Conservation (phyloP, 2,888 invertebrate species). For the Homarus gammarus region DNA sequence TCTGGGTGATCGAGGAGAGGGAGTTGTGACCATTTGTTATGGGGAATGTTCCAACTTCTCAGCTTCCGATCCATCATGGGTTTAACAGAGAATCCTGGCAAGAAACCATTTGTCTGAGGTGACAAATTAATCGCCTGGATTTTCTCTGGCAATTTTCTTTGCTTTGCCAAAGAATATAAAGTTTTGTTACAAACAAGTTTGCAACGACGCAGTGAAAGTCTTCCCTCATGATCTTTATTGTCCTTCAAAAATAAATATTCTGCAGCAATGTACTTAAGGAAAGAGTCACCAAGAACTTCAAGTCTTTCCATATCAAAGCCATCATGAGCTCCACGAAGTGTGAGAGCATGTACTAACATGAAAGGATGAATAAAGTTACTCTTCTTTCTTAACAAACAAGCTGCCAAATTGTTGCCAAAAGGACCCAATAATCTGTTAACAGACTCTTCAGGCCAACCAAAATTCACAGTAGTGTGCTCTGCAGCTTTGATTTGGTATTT, state of each 20-base stretch:
- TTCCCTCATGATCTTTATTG: slow-evolving; percentile 87
- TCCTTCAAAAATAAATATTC: slow-evolving; percentile 87
- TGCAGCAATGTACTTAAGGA: slow-evolving; percentile 89
- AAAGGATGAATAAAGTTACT: slow-evolving; percentile 41
- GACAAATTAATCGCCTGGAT: slow-evolving; percentile 83
- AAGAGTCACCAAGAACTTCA: slow-evolving; percentile 94
- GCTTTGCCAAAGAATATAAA: slow-evolving; percentile 87
- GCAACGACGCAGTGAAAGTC: slow-evolving; percentile 86
- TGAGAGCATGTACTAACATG: slow-evolving; percentile 83
- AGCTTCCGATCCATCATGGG: slow-evolving; percentile 81
- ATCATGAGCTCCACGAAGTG: slow-evolving; percentile 85
- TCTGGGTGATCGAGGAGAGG: slow-evolving; percentile 1
- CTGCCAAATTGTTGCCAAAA: slow-evolving; percentile 34
- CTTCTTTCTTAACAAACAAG: slow-evolving; percentile 1
- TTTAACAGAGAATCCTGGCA: slow-evolving; percentile 84
- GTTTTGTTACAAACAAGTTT: slow-evolving; percentile 90
- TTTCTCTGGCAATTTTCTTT: slow-evolving; percentile 82
- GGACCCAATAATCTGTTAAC: background rate
- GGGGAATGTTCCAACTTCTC: background rate
- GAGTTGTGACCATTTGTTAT: slow-evolving; percentile 50
- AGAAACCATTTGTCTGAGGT: slow-evolving; percentile 88
- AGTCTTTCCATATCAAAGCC: slow-evolving; percentile 88
- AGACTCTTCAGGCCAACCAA: slow-evolving; percentile 36
- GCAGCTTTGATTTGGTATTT: background rate
- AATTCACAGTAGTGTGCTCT: slow-evolving; percentile 28